Percentiles rank a stretch among this genome's conserved stretches.
phyloP scores from a whole-genome alignment of 2,888 invertebrate genomes.

The Cosmopolites sordidus region DNA sequence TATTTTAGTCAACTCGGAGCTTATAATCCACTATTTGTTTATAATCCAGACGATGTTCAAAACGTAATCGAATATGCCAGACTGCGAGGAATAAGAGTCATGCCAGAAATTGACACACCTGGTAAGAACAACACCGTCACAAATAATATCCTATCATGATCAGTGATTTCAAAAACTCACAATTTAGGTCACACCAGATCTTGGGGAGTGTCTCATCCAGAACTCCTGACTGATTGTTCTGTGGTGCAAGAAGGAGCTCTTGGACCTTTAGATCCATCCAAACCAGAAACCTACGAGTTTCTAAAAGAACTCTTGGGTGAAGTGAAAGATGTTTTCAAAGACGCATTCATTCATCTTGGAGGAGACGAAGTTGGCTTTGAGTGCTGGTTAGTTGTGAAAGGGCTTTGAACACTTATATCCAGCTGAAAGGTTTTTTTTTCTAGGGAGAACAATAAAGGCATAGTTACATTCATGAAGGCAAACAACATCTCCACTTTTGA shows the following conservation, averaged over 20 bases:
- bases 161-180: background rate
- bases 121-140: constrained; percentile 56
- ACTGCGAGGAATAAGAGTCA: constrained; percentile 76
- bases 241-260: constrained; percentile 43
- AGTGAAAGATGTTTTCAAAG: constrained; percentile 67
- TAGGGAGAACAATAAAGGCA: constrained; percentile 62
- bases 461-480: constrained; percentile 58
- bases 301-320: constrained; percentile 67
- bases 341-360: constrained; percentile 83
- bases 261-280: constrained; percentile 79
- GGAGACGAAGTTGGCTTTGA: constrained; percentile 85
- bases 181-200: constrained; percentile 84
- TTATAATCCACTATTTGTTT: constrained; percentile 61
- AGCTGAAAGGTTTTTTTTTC: background rate
- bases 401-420: background rate
- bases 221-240: constrained; percentile 68
- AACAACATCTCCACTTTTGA: constrained; percentile 53
- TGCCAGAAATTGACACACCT: constrained; percentile 89
- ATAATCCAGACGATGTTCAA: constrained; percentile 60
- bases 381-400: constrained; percentile 67
- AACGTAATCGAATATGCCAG: constrained; percentile 73
- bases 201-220: constrained; percentile 75
- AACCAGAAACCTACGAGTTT: constrained; percentile 62
- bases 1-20: constrained; percentile 59
- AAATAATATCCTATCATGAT: no score